These are phyloP conservation scores for Drosophila fulvimacula DNA, from an alignment of 2,888 invertebrate genomes.

Conservation along the genomic window DNA sequence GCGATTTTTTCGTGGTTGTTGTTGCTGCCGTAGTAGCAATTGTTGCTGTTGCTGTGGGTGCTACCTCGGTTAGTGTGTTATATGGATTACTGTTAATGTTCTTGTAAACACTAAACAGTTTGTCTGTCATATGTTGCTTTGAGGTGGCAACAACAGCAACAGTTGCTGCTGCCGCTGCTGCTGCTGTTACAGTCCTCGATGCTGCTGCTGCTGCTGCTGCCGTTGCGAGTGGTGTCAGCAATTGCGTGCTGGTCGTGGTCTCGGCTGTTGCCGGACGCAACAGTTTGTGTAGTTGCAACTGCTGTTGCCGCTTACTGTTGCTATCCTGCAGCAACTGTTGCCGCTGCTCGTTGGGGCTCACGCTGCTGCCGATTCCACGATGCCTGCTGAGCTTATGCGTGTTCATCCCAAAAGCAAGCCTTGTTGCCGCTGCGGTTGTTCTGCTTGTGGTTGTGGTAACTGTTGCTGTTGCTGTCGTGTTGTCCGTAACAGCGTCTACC, in stretches of 20 bases:
- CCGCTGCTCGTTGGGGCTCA: conserved; percentile 37
- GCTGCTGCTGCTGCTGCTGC: conserved; percentile 29
- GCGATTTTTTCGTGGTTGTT: conserved; percentile 67
- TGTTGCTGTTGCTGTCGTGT: conserved; percentile 48
- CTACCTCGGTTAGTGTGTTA: conserved; percentile 63
- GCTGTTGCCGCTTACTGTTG: conserved; percentile 40
- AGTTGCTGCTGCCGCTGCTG: conserved; percentile 21
- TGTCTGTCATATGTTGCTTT: conserved; percentile 51
- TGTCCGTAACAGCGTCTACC: conserved; percentile 20
- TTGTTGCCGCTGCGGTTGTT: conserved; percentile 41
- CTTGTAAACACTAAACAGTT: conserved; percentile 65
- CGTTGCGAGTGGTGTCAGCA: conserved; percentile 21
- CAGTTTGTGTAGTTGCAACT: conserved; percentile 43
- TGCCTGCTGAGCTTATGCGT: conserved; percentile 54
- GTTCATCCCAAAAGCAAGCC: conserved; percentile 39
- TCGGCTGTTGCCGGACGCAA: conserved; percentile 21
- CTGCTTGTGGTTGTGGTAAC: conserved; percentile 12
- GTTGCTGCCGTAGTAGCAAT: conserved; percentile 36
- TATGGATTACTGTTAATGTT: conserved; percentile 66
- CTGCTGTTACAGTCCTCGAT: conserved; percentile 23
- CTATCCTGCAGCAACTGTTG: conserved; percentile 45
- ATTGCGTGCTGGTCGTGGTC: conserved; percentile 47
- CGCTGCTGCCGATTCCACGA: conserved; percentile 38
- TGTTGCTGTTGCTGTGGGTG: conserved; percentile 32
- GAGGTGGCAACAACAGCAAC: conserved; percentile 25